Evolutionary conservation across 2,113 vertebrate species (phyloP), one percentile per base, ranked within the genome.

Genomic region (Bubo bubo): DNA sequence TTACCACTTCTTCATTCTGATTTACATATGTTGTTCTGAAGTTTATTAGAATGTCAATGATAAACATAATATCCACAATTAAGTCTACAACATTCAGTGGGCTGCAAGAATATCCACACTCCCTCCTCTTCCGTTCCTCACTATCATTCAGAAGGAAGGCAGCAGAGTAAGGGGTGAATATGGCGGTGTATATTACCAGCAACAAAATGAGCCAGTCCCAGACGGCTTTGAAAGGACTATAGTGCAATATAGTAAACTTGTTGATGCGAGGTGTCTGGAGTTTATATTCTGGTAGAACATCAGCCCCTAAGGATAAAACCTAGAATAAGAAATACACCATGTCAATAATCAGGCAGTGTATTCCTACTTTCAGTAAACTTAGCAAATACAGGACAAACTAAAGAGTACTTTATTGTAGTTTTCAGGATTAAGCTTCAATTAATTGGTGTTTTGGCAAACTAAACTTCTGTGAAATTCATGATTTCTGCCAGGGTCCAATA

Each of bases 1-100:
- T 99, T 97, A 99, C 99, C 98, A 99, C 99, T 97, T 99, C 99
- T 98, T 99, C 99, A 77, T 99, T 99, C 88, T 98, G 97, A 98
- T 99, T 99, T 70, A 99, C 99, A 59, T 99, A 99, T 10, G 99
- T 99, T 95, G 99, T 99, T 98, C 99, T 98, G 98, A 99, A 99
- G 98, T 99, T 99, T 97, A 99, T 99, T 90, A 99, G 99, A 98
- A 99, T 99, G 98, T 99, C 99, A 93, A 99, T 99, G 97, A 99
- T 99, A 98, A 99, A 99, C 99, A 99, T 99, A 97, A 99, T 99
- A 98, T 99, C 99, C 98, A 99, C 99, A 68, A 99, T 99, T 97
- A 99, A 98, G 98, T 99, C 99, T 95, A 99, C 99, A 28, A 99
- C 99, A 96, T 99, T 99, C 70, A 99, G 97, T 41, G 99, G 99